Evolutionary conservation across 2,888 invertebrate species (phyloP).

Genomic region (Carcina quercana): DNA sequence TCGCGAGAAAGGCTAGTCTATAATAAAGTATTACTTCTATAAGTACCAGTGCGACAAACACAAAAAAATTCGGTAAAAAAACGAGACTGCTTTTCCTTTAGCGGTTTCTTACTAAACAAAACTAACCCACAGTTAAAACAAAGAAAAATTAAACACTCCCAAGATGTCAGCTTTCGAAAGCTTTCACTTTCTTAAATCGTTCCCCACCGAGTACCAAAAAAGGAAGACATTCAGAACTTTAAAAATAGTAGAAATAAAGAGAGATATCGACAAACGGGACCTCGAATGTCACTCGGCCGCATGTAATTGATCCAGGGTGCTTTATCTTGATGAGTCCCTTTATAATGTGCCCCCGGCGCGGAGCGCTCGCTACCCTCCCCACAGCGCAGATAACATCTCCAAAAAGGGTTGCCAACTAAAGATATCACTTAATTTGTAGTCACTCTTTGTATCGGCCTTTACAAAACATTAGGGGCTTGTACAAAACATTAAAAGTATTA

Average conservation of each 20-base stretch:
- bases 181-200: constrained; percentile 1
- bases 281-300: constrained; percentile 57
- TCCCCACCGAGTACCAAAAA: constrained; percentile 8
- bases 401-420: constrained; percentile 72
- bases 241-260: constrained; percentile 38
- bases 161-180: too few relatives aligned
- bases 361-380: constrained; percentile 58
- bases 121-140: too few relatives aligned
- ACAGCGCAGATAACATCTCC: constrained; percentile 63
- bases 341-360: constrained; percentile 53
- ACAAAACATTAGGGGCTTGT: constrained; percentile 52
- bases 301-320: constrained; percentile 71
- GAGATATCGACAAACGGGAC: constrained; percentile 52
- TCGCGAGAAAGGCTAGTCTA: too few relatives aligned
- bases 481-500: too few relatives aligned
- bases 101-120: too few relatives aligned
- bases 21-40: too few relatives aligned
- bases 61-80: too few relatives aligned
- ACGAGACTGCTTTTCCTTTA: too few relatives aligned
- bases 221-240: constrained; percentile 27
- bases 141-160: neutral
- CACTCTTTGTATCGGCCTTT: constrained; percentile 64
- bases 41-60: too few relatives aligned
- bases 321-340: constrained; percentile 70
- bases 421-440: constrained; percentile 74